Evolutionary conservation across 1,140 invertebrate genomes (phyloP).

Genomic region (Hylyphantes graminicola): DNA sequence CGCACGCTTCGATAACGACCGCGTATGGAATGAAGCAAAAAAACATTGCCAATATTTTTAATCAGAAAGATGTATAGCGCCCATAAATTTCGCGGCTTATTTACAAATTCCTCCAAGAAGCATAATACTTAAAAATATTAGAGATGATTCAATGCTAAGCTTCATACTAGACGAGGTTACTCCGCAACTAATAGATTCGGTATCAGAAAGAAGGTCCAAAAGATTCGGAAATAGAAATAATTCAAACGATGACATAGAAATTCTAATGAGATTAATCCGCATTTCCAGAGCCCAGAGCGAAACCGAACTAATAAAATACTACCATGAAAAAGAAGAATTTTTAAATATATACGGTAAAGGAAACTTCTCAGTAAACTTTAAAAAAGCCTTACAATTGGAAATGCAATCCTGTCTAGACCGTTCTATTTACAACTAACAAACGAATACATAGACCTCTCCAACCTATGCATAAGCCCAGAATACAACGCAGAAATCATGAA

Average conservation of each 20-base stretch:
- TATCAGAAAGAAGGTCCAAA: too few relatives aligned
- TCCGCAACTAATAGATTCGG: too few relatives aligned
- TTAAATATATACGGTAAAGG: not conserved
- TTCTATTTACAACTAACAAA: not conserved
- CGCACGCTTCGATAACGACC: too few relatives aligned
- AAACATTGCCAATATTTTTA: not conserved
- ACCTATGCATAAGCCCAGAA: not conserved
- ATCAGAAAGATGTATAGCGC: not conserved
- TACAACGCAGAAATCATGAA: not conserved
- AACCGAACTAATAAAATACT: not conserved
- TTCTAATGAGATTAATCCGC: not conserved
- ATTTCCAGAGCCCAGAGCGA: not conserved
- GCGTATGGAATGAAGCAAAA: not conserved
- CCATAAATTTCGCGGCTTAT: not conserved
- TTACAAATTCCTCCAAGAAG: not conserved
- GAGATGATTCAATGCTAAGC: not conserved
- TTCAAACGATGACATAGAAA: not conserved
- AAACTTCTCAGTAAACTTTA: not conserved
- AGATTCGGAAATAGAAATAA: too few relatives aligned
- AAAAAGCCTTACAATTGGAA: not conserved
- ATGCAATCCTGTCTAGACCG: not conserved
- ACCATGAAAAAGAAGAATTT: not conserved
- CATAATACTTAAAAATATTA: not conserved
- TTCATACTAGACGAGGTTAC: too few relatives aligned
- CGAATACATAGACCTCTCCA: not conserved